Evolutionary conservation across 2,888 invertebrate species (phyloP), one percentile per base, ranked within the genome.

Genomic region (Metallyticus violacea): DNA sequence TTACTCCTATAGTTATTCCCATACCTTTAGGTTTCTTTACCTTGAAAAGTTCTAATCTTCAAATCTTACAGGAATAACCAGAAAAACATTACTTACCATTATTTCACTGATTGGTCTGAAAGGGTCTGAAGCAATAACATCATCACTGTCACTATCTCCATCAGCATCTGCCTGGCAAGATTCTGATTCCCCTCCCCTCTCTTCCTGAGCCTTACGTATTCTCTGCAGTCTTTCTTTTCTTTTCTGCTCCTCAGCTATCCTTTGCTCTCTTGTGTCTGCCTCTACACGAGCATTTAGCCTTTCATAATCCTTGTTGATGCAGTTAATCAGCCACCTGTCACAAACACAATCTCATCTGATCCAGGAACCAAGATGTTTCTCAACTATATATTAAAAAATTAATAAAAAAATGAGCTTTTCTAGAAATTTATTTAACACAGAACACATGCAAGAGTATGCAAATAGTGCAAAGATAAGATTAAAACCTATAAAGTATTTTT

Each of bases 231-330:
- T 84, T 91, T 92, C 91, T 91, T 92, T 89, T 91, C 92, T 90
- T 91, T 93, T 92, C 91, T 93, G 89, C 91, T 91, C 89, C 92
- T 94, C 89, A 91, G 89, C 88, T 79, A 90, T 90, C 77, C 90
- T 90, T 87, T 95, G 93, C 91, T 93, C 92, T 90, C 93, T 91
- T 91, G 95, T 90, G 92, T 96, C 93, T 90, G 89, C 89, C 86
- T 92, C 93, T 0, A 97, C 96, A 87, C 96, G 93, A 83, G 93
- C 90, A 89, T 95, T 94, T 79, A 96, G 92, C 85, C 93, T 93
- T 22, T 93, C 93, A 90, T 95, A 96, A 88, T 95, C 93, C n/a
- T 92, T 92, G 5, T 94, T 93, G n/a, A 97, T 95, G 88, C 94
- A 94, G 89, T 94, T 94, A 28, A 96, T 91, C 22, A 97, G 92